Base-by-base conservation (phyloP, 2,797 vertebrate species). In the Anguilla marmorata region DNA sequence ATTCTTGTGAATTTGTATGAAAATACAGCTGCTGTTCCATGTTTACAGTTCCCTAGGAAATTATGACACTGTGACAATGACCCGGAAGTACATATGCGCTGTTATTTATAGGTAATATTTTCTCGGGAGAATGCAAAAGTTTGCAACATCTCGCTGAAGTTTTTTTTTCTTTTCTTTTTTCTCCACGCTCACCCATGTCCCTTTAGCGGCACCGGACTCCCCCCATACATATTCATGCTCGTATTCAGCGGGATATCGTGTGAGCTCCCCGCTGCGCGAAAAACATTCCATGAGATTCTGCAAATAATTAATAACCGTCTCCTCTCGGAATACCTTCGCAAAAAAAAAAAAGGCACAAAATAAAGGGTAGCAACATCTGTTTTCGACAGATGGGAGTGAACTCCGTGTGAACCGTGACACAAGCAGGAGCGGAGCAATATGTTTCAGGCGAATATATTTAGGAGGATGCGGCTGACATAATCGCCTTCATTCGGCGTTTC, bases 381-480 rank as follows among this genome's bases (percentile, higher is more conserved):
- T 82, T 45, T 82, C 41, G n/a, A 50, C 79, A 82, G 79, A 82
- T 50, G 79, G 79, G 41, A 82, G 16, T 82, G 41, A 48, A 82
- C 79, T 82, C 24, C 3, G 24, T 82, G 27, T 82, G 79, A 48
- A 82, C 79, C 41, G 12, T n/a, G 79, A 82, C 79, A 37, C 45
- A 45, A 33, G 41, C 41, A 82, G 41, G 45, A 82, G 24, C 45
- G 50, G 21, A 48, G 45, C 79, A 82, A 82, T 82, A 50, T 82
- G 41, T 82, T 82, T 82, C 9, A 50, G 24, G 8, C 2, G 45
- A 24, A 9, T 48, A 80, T 80, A 80, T 80, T 82, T 45, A 82
- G 41, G 41, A 82, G 27, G 79, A 82, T 3, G 45, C 11, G 24
- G 79, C 45, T 82, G 45, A 11, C 45, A 1, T 50, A 82, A 82